Base-by-base conservation (phyloP, 2,888 invertebrate genomes). In the Apodemia hepburni region DNA sequence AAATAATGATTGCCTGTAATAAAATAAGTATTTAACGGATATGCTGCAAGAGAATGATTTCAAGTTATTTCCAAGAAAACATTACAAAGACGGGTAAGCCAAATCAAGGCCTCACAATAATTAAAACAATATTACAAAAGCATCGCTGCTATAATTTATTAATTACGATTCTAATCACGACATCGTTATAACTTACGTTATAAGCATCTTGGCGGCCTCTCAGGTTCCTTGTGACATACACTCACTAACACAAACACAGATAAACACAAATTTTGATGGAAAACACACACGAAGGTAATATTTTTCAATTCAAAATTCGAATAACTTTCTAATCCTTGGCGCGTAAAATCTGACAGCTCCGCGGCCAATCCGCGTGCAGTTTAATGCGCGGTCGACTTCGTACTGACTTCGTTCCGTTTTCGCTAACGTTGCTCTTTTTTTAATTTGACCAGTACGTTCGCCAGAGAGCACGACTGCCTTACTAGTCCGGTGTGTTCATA, bases 131-230 rank as follows among this genome's bases (percentile, higher is more conserved):
- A 42, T 60, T 60, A 60, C 59, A 60, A 60, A 45, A 45, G 59
- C 42, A 60, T 60, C 45, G 29, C 45, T 27, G 59, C 15, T 45
- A 59, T 42, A 72, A 69, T 75, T 74, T 54, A 54, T 54, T 76
- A 75, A 78, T 77, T 72, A 73, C 62, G 63, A 77, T 75, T 74
- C 74, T 71, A 74, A 80, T 74, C 76, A 54, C 54, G 54, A 29
- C 54, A 77, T 72, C 65, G 64, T 69, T 68, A 66, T 62, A 76
- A 87, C 89, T 88, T 75, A 90, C 90, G 87, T 86, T 87, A 89
- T 88, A 78, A 89, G 87, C 90, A 90, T 90, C 75, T 83, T 59
- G 75, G 66, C 67, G 75, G 73, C 75, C 75, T 83, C 82, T 79
- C 77, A 71, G 54, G 29, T 57, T 57, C 54, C 54, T 57, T 29